Evolutionary conservation across 1,140 invertebrate genomes (phyloP).

Genomic region (Neodiprion fabricii): DNA sequence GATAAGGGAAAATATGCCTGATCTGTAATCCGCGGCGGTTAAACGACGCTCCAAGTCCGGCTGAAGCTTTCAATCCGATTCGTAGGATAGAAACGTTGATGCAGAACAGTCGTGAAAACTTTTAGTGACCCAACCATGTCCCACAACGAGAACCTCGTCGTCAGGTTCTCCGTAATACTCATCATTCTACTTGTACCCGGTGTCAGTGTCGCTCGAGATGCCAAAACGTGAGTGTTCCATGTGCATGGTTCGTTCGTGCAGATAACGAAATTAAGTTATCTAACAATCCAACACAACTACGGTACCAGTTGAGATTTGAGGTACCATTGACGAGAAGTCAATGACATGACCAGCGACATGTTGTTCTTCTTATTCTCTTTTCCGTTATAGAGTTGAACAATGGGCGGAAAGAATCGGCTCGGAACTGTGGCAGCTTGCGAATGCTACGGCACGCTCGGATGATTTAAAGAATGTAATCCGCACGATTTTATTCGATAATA

Average conservation of each 20-base stretch:
- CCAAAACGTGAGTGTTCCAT: conserved; percentile 40
- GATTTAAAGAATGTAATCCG: conserved; percentile 65
- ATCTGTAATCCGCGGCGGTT: too few relatives aligned
- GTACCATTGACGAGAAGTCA: not conserved
- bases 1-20: not conserved
- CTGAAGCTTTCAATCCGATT: too few relatives aligned
- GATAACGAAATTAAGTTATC: not conserved
- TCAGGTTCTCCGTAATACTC: not conserved
- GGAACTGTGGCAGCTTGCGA: conserved; percentile 68
- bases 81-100: too few relatives aligned
- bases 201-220: conserved; percentile 31
- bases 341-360: not conserved
- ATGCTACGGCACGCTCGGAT: conserved; percentile 65
- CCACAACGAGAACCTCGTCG: not conserved
- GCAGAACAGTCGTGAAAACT: too few relatives aligned
- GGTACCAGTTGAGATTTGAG: too few relatives aligned
- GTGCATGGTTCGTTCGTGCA: conserved; percentile 12
- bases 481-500: conserved; percentile 10
- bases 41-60: too few relatives aligned
- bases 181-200: not conserved
- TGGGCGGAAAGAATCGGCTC: conserved; percentile 68
- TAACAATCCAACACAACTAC: too few relatives aligned
- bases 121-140: not conserved
- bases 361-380: conserved; percentile 15
- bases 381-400: conserved; percentile 61